These are phyloP conservation scores for Zaprionus vittiger DNA, from an alignment of 1,140 invertebrate species.

Conservation along the genomic window DNA sequence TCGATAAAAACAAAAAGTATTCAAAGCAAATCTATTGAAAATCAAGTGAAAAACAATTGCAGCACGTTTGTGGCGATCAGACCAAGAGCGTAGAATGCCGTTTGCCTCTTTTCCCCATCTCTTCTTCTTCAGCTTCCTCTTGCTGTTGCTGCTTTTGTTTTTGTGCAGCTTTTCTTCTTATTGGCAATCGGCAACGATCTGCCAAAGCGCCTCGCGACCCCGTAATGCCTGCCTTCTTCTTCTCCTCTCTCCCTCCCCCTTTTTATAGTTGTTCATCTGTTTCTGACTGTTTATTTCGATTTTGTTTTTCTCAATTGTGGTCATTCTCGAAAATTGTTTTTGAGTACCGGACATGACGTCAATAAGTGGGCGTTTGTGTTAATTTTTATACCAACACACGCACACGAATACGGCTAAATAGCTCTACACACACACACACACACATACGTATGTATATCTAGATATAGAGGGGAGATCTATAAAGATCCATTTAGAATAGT, in stretches of 20 bases:
- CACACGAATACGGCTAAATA: constrained; percentile 12
- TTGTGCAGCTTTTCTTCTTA: constrained; percentile 55
- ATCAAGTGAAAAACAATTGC: no score
- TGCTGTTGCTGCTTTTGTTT: background rate
- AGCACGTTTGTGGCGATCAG: no score
- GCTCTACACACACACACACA: constrained; percentile 32
- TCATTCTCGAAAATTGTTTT: constrained; percentile 83
- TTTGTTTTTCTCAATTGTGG: constrained; percentile 82
- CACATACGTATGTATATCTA: background rate
- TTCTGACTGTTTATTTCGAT: constrained; percentile 71
- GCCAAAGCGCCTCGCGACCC: constrained; percentile 15
- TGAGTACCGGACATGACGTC: constrained; percentile 83
- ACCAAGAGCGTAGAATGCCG: no score
- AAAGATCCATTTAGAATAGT: constrained; percentile 33
- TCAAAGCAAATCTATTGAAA: no score
- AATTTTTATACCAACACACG: constrained; percentile 68
- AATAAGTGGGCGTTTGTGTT: constrained; percentile 83
- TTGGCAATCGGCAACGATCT: constrained; percentile 62
- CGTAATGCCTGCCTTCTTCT: background rate
- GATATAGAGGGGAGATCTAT: constrained; percentile 24
- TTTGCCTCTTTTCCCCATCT: no score
- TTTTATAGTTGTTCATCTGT: constrained; percentile 38
- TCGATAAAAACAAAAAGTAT: no score
- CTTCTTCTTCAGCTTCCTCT: background rate
- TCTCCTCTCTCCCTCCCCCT: background rate